Evolutionary conservation across 2,888 invertebrate genomes (phyloP), one percentile per base, ranked within the genome.

Genomic region (Drosophila ochracea): DNA sequence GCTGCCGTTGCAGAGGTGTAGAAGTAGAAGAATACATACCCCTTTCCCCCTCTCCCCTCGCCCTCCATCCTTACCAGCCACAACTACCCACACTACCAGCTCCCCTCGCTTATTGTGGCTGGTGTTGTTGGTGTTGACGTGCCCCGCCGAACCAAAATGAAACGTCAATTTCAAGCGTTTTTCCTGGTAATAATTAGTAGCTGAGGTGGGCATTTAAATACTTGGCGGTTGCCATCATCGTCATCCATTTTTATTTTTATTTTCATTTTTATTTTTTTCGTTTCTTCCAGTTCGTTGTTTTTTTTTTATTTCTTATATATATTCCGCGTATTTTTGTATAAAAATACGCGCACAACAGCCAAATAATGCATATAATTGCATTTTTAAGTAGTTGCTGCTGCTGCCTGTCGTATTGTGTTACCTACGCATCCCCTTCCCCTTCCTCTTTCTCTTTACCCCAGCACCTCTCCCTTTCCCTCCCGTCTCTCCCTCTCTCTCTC

Each of bases 161-260:
- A 91, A 92, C 91, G 91, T 92, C 91, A 92, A 87, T 91, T 89
- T 93, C 83, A 91, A 93, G 93, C 83, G 89, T 90, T 93, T 92
- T 92, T 93, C 92, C 86, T 91, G 91, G 92, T 92, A 92, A 90
- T 92, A 92, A 92, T 92, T 92, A 92, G 92, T 91, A 91, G 92
- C 90, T 83, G 91, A 90, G 91, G 91, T 92, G 91, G 91, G 91
- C 84, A 92, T 92, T 92, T 92, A 92, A 91, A 89, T 91, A 87
- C 91, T 87, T 84, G 72, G 75, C 83, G 78, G 72, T 74, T 73
- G 76, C 78, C 74, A 73, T 74, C 69, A 64, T 69, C 73, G 76
- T 85, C 78, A 70, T 80, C 78, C 84, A 80, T 78, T 86, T 85
- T 68, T 54, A 53, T 72, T 74, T 76, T 49, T 49, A 62, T 69